These are phyloP conservation scores for Phalanger gymnotis DNA, from an alignment of 2,797 vertebrate genomes.

Conservation along the genomic window DNA sequence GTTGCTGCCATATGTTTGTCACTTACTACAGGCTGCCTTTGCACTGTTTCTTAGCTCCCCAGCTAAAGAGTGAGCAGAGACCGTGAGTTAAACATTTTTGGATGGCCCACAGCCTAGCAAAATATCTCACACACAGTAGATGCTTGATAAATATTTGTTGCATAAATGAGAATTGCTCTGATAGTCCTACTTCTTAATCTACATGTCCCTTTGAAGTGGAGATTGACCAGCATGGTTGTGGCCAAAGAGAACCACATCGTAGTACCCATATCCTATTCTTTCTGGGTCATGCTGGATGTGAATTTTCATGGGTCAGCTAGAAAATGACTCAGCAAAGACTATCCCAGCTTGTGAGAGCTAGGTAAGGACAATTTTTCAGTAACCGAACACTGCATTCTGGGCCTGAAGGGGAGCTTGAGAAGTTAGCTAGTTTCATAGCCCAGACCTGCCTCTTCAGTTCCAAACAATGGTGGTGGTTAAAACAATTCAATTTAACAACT, in stretches of 20 bases:
- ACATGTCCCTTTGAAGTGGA: not conserved
- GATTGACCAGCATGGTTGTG: not conserved
- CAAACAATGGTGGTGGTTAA: not conserved
- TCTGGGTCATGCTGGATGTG: not conserved
- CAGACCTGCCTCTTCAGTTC: not conserved
- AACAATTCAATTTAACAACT: not conserved
- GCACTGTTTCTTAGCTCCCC: not conserved
- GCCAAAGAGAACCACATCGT: not conserved
- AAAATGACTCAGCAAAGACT: not conserved
- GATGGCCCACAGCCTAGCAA: not conserved
- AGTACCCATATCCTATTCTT: not conserved
- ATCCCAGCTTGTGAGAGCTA: not conserved
- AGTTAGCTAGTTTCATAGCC: not conserved
- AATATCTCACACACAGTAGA: not conserved
- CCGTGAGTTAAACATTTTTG: not conserved
- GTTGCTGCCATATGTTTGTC: not conserved
- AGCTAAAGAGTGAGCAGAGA: not conserved
- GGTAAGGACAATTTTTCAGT: not conserved
- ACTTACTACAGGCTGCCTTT: not conserved
- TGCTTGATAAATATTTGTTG: not conserved
- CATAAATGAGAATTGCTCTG: not conserved
- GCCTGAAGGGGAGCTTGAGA: not conserved
- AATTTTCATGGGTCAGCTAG: not conserved
- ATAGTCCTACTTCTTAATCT: not conserved
- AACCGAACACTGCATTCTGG: not conserved